These are phyloP conservation scores for Ennomos fuscantarius DNA, from an alignment of 2,888 invertebrate genomes.

Conservation along the genomic window DNA sequence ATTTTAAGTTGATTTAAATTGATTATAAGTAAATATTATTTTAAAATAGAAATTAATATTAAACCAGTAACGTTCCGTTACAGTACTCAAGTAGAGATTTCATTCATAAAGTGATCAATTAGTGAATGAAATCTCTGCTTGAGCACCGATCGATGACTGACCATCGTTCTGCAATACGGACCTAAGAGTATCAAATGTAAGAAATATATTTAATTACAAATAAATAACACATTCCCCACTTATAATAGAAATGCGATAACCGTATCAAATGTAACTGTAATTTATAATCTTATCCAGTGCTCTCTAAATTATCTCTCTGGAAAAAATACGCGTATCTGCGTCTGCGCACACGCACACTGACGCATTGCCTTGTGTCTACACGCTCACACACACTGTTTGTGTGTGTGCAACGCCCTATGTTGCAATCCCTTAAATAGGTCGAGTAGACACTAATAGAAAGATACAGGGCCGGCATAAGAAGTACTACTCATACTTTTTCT, in stretches of 20 bases:
- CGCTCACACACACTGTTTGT: conserved; percentile 34
- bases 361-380: conserved; percentile 42
- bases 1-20: too few species aligned
- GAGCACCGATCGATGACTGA: too few species aligned
- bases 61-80: too few species aligned
- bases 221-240: conserved; percentile 3
- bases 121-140: too few species aligned
- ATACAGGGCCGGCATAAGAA: conserved; percentile 62
- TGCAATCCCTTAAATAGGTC: conserved; percentile 84
- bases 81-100: too few species aligned
- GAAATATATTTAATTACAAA: too few species aligned
- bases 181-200: too few species aligned
- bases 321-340: conserved; percentile 32
- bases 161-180: too few species aligned
- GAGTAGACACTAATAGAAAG: conserved; percentile 80
- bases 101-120: too few species aligned
- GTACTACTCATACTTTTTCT: conserved; percentile 6
- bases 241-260: conserved; percentile 28
- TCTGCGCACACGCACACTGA: conserved; percentile 44
- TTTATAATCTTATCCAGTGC: conserved; percentile 25
- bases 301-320: conserved; percentile 27
- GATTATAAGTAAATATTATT: too few species aligned
- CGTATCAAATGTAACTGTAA: conserved; percentile 17
- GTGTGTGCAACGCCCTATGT: conserved; percentile 70
- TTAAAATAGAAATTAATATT: too few species aligned